Conservation (phyloP, 2,797 vertebrate genomes). For the Poecilia wingei region DNA sequence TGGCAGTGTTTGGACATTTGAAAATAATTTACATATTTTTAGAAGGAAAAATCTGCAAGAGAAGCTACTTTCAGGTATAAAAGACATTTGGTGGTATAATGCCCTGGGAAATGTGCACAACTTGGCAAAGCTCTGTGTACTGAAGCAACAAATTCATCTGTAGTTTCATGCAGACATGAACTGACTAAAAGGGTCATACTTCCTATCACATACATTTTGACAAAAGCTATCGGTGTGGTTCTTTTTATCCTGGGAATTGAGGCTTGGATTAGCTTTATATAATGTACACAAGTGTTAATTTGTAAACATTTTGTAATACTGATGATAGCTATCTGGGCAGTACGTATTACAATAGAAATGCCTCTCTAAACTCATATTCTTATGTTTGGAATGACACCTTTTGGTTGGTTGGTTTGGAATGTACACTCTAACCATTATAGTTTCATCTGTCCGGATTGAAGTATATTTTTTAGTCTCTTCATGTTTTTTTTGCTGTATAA, state of each 20-base stretch:
- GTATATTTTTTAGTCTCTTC: background rate
- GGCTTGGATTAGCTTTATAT: background rate
- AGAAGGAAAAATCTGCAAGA: background rate
- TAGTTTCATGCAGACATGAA: background rate
- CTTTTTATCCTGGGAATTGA: background rate
- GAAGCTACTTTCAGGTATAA: background rate
- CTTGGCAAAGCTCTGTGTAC: background rate
- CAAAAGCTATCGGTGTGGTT: background rate
- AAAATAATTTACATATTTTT: background rate
- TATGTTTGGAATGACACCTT: background rate
- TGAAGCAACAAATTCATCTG: background rate
- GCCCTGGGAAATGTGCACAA: background rate
- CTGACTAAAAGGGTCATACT: background rate
- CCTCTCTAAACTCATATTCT: background rate
- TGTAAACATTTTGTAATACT: background rate
- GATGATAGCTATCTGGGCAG: background rate
- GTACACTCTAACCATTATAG: background rate
- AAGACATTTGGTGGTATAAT: background rate
- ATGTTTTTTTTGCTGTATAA: background rate
- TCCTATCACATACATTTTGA: background rate
- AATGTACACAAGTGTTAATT: background rate
- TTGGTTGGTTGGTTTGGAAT: background rate
- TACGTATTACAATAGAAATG: background rate
- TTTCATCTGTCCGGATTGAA: background rate
- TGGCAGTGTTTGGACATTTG: background rate